Evolutionary conservation across 2,888 invertebrate genomes (phyloP), one percentile per base, ranked within the genome.

Genomic region (Lasioglossum villosulum): DNA sequence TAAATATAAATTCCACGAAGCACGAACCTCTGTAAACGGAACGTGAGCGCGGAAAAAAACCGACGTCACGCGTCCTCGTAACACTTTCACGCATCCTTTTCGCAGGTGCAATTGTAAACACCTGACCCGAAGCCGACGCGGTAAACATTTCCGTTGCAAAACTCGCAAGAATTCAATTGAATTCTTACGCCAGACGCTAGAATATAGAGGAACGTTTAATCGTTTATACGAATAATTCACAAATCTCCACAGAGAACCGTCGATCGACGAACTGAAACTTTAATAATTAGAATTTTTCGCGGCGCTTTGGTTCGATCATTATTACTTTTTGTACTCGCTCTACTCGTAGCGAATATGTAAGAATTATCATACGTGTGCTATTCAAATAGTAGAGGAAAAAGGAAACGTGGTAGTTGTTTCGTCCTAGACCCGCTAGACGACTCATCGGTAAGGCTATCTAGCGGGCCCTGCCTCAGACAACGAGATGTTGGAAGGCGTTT

Each of bases 131-230:
- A 30, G 27, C 10, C 6, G 52, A 56, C 19, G 19, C 42, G 80
- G 14, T 78, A 56, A 90, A 90, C 85, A 88, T 86, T 86, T 78
- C 85, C 83, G 78, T 85, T 82, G 78, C 74, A 83, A 83, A 88
- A 89, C 83, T 68, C 81, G 79, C 56, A 27, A 85, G 87, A 87
- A 89, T 85, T 85, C 0, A 48, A 48, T 48, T 48, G 19, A 6
- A 48, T 48, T 48, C 19, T 2, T 0, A 2, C 19, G 19, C 2
- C 6, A 5, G 48, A 23, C 48, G 19, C 10, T 10, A 1, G n/a
- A 52, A 52, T 52, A 2, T n/a, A 2, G 10, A n/a, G 0, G 8
- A 52, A 48, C 2, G 8, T 45, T 45, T 16, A 16, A 45, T 16
- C 4, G 16, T 45, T 45, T 45, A 45, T 16, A 45, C 45, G 45